A percentile compares a stretch with the other conserved stretches of the same genome.
Conservation (phyloP, 2,113 vertebrate genomes). For the Sinocyclocheilus rhinocerous region DNA sequence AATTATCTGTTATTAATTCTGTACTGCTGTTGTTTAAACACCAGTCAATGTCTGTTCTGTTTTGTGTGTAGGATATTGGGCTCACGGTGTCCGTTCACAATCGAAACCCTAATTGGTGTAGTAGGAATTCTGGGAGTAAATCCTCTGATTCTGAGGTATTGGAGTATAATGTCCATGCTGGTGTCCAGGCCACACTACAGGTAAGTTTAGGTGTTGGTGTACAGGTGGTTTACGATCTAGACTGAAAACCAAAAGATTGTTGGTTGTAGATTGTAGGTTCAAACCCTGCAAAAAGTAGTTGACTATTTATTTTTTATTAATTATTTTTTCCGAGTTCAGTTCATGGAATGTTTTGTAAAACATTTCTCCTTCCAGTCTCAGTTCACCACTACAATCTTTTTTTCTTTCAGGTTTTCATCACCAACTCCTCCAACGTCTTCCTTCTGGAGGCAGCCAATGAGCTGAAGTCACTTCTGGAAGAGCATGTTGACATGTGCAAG, state of each 20-base stretch:
- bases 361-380: not conserved
- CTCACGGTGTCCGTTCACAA: slow-evolving; percentile 69
- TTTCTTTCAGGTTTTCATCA: slow-evolving; percentile 88
- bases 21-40: not conserved
- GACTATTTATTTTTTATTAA: not conserved
- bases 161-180: slow-evolving; percentile 88
- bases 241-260: not conserved
- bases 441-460: slow-evolving; percentile 96
- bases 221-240: not conserved
- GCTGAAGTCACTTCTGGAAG: slow-evolving; percentile 90
- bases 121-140: slow-evolving; percentile 81
- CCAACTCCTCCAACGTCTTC: slow-evolving; percentile 96
- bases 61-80: slow-evolving; percentile 76
- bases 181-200: slow-evolving; percentile 92
- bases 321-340: not conserved
- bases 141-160: slow-evolving; percentile 77
- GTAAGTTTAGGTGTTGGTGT: slow-evolving; percentile 65
- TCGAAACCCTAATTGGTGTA: slow-evolving; percentile 78
- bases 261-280: not conserved
- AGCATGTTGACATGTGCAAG: slow-evolving; percentile 99
- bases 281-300: not conserved
- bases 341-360: not conserved
- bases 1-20: not conserved
- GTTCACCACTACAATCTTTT: not conserved
- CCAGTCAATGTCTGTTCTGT: slow-evolving; percentile 35